Base-by-base conservation (phyloP, 1,140 invertebrate species). In the Carposina sasakii region DNA sequence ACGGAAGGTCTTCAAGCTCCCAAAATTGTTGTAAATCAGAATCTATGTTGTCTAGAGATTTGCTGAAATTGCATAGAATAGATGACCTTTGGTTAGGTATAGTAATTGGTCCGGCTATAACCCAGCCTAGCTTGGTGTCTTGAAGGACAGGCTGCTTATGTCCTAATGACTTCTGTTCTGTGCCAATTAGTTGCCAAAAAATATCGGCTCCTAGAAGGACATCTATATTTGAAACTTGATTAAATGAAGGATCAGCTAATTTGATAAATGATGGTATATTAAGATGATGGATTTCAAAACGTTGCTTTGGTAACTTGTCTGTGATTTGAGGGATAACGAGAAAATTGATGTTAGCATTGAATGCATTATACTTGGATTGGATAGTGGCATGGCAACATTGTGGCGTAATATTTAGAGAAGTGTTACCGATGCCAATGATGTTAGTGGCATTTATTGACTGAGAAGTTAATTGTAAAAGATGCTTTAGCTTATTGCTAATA, bases 131-230 rank as follows among this genome's bases (percentile, higher is more conserved):
- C 15, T 40, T 20, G 2, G 37, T 22, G 21, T 40, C 20, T 22
- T n/a, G 21, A 2, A 40, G 20, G 9, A 22, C n/a, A 12, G 37
- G 9, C 23, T 10, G 17, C 10, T 40, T 20, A 3, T 22, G 21
- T 2, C 10, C 37, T 15, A 40, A 40, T 19, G 37, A 21, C 23
- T 6, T 20, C 15, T 40, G 37, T 22, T 40, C 20, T 4, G 9
- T 10, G 9, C 37, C 37, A 6, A 40, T 15, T 3, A 40, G 21
- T 4, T 40, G 37, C 37, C 37, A 40, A 16, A 40, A 40, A 23
- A 40, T 22, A n/a, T 40, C 37, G 10, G 37, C 37, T 22, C 37
- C 37, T 22, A 40, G n/a, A 40, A 40, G 37, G 12, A 40, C 37
- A 23, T 40, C 37, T 40, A 40, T 40, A n/a, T 20, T 10, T n/a